Conservation (phyloP, 2,113 vertebrate species). For the Hydropotes inermis region DNA sequence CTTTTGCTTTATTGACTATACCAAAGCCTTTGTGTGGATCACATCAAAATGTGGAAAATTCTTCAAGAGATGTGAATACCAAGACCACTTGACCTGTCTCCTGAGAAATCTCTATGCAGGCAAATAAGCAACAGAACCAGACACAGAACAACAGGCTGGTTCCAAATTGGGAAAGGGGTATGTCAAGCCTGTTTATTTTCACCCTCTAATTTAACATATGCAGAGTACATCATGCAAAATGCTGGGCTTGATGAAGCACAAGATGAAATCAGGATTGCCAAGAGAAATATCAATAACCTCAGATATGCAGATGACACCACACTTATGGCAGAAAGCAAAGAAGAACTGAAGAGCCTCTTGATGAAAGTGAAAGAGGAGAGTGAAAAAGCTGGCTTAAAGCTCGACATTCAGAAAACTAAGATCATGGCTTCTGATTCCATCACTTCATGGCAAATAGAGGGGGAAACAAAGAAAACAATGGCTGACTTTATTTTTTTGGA, state of each 20-base stretch:
- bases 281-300: not conserved
- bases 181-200: too few relatives aligned
- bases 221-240: too few relatives aligned
- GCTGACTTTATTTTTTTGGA: not conserved
- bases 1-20: not conserved
- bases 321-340: not conserved
- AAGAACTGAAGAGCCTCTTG: not conserved
- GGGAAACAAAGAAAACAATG: not conserved
- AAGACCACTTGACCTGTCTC: not conserved
- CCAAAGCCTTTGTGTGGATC: not conserved
- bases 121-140: too few relatives aligned
- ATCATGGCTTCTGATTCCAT: not conserved
- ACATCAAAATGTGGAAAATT: not conserved
- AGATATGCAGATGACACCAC: not conserved
- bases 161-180: too few relatives aligned
- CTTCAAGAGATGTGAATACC: not conserved
- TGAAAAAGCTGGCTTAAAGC: not conserved
- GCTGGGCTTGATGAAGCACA: not conserved
- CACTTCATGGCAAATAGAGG: not conserved
- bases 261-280: not conserved
- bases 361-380: not conserved
- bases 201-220: too few relatives aligned
- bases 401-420: not conserved
- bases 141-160: too few relatives aligned
- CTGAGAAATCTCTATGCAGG: not conserved